phyloP scores from a whole-genome alignment of 2,113 vertebrate genomes.

The Melierax canorus region DNA sequence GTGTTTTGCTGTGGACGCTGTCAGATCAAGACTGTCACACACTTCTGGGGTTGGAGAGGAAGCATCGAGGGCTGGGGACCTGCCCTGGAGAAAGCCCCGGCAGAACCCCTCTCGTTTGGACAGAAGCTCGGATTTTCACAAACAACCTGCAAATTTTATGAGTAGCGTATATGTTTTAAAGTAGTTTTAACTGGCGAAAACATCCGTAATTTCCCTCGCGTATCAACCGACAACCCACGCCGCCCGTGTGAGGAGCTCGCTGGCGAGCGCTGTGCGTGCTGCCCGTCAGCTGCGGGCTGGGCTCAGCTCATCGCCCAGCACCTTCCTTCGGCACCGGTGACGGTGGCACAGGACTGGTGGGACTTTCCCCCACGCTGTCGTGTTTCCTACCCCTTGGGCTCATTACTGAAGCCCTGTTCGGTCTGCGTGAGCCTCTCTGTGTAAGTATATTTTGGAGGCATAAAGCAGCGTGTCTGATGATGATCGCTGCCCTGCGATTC shows the following conservation, averaged over 20 bases:
- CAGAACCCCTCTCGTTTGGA: not conserved
- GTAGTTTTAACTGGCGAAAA: not conserved
- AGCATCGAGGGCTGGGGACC: not conserved
- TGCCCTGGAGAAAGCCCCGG: not conserved
- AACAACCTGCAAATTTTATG: not conserved
- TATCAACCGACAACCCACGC: not conserved
- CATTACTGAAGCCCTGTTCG: not conserved
- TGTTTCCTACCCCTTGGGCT: not conserved
- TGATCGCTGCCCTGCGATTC: not conserved
- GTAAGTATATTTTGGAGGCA: not conserved
- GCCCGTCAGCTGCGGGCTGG: not conserved
- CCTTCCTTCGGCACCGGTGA: not conserved
- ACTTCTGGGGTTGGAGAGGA: not conserved
- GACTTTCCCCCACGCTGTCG: not conserved
- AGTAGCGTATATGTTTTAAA: not conserved
- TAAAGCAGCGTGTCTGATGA: not conserved
- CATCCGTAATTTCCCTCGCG: not conserved
- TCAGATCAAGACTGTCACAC: not conserved
- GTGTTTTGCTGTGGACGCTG: not conserved
- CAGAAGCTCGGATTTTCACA: not conserved
- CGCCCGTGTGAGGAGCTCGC: not conserved
- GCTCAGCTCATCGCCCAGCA: not conserved
- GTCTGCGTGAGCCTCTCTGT: not conserved
- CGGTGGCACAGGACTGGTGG: not conserved
- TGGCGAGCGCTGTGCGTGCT: accelerated